A percentile compares a stretch with the other conserved stretches of the same genome.
Evolutionary conservation across 2,888 invertebrate species (phyloP).

Genomic region (Therioaphis trifolii): DNA sequence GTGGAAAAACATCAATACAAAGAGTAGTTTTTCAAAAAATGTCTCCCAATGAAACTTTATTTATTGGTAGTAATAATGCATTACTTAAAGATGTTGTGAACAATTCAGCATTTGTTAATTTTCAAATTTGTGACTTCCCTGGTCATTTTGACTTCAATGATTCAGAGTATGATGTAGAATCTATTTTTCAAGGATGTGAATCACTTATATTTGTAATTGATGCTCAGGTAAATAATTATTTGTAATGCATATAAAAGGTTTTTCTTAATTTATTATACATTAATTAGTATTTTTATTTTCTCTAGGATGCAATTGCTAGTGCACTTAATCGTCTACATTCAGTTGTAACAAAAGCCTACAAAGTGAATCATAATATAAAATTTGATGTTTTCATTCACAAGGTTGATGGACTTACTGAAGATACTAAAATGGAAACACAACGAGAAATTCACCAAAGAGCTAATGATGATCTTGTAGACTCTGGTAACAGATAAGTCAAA

Average conservation of each 20-base stretch:
- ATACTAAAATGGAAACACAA: slow-evolving; percentile 99
- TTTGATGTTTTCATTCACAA: slow-evolving; percentile 99
- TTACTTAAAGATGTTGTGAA: slow-evolving; percentile 98
- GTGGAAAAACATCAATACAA: slow-evolving; percentile 98
- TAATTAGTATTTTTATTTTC: slow-evolving; percentile 8
- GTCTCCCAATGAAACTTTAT: slow-evolving; percentile 99
- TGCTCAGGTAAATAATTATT: slow-evolving; percentile 77
- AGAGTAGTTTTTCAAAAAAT: slow-evolving; percentile 99
- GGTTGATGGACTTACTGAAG: slow-evolving; percentile 98
- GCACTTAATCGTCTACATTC: slow-evolving; percentile 91
- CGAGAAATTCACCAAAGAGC: slow-evolving; percentile 97
- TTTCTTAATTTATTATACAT: slow-evolving; percentile 13
- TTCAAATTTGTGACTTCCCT: slow-evolving; percentile 99
- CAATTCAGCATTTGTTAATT: slow-evolving; percentile 97
- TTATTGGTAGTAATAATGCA: slow-evolving; percentile 97
- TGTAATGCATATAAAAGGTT: neutral
- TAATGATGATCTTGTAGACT: slow-evolving; percentile 92
- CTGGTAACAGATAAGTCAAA: slow-evolving; percentile 71
- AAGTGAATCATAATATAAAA: slow-evolving; percentile 94
- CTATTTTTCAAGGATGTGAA: slow-evolving; percentile 96
- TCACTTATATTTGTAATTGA: slow-evolving; percentile 99
- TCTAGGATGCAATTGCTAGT: slow-evolving; percentile 95
- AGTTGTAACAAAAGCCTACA: slow-evolving; percentile 93
- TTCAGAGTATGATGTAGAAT: slow-evolving; percentile 93
- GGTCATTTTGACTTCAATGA: slow-evolving; percentile 99